A percentile compares a stretch with the other conserved stretches of the same genome.
phyloP scores from a whole-genome alignment of 2,797 vertebrate genomes.

The Alca torda region DNA sequence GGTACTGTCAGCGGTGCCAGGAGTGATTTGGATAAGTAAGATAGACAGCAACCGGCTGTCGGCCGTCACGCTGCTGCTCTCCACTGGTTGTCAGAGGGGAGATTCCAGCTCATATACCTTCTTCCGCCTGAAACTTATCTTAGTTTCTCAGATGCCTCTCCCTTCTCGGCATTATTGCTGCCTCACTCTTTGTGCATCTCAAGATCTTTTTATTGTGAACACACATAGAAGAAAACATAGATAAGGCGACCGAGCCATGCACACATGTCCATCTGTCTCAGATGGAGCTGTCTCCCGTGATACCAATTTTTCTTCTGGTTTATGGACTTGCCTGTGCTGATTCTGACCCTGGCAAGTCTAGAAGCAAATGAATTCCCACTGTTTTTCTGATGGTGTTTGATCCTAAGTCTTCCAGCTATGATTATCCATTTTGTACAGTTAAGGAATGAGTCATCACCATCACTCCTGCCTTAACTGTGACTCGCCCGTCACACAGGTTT shows the following conservation, averaged over 20 bases:
- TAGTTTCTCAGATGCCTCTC: background rate
- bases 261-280: background rate
- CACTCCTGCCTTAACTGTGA: background rate
- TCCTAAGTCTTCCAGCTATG: background rate
- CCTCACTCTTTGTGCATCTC: background rate
- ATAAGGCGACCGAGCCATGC: fast-evolving
- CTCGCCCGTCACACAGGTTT: background rate
- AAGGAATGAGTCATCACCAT: background rate
- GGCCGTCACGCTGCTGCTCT: background rate
- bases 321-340: background rate
- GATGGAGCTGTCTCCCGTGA: background rate
- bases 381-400: background rate
- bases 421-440: background rate
- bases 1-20: background rate
- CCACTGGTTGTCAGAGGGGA: background rate
- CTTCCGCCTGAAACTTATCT: background rate
- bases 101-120: background rate
- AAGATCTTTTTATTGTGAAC: background rate
- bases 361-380: background rate
- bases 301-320: background rate
- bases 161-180: background rate
- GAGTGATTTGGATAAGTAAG: too few relatives aligned
- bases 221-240: background rate
- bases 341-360: background rate
- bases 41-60: background rate